phyloP scores from a whole-genome alignment of 2,113 vertebrate species.

The Cromileptes altivelis region DNA sequence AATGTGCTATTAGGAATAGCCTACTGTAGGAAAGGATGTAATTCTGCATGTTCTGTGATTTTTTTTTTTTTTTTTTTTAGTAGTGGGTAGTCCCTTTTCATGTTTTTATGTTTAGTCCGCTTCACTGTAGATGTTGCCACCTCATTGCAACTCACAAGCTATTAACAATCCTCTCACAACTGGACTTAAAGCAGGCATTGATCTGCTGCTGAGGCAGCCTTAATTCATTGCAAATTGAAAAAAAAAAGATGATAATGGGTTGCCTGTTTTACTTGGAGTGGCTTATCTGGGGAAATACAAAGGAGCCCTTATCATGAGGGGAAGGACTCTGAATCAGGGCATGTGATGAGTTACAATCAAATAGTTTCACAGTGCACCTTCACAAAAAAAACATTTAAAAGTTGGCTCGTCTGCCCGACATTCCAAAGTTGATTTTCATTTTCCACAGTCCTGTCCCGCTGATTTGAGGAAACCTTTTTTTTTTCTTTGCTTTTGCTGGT shows the following conservation, averaged over 20 bases:
- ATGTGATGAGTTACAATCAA: conserved; percentile 82
- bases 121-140: conserved; percentile 78
- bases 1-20: conserved; percentile 82
- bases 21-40: conserved; percentile 80
- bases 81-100: conserved; percentile 53
- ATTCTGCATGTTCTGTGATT: conserved; percentile 78
- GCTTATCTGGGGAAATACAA: conserved; percentile 71
- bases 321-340: conserved; percentile 78
- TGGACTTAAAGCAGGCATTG: conserved; percentile 75
- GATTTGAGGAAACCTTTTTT: conserved; percentile 52
- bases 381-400: conserved; percentile 25
- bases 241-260: conserved; percentile 32
- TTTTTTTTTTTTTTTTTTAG: conserved; percentile 47
- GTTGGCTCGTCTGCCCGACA: conserved; percentile 76
- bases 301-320: conserved; percentile 65
- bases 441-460: conserved; percentile 68
- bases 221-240: conserved; percentile 57
- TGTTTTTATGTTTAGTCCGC: conserved; percentile 68
- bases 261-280: conserved; percentile 74
- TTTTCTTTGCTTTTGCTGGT: conserved; percentile 70
- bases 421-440: conserved; percentile 79
- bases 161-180: conserved; percentile 78
- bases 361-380: conserved; percentile 80
- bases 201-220: conserved; percentile 77
- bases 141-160: conserved; percentile 77